phyloP scores from a whole-genome alignment of 2,888 invertebrate species.

The Drosophila rubida region DNA sequence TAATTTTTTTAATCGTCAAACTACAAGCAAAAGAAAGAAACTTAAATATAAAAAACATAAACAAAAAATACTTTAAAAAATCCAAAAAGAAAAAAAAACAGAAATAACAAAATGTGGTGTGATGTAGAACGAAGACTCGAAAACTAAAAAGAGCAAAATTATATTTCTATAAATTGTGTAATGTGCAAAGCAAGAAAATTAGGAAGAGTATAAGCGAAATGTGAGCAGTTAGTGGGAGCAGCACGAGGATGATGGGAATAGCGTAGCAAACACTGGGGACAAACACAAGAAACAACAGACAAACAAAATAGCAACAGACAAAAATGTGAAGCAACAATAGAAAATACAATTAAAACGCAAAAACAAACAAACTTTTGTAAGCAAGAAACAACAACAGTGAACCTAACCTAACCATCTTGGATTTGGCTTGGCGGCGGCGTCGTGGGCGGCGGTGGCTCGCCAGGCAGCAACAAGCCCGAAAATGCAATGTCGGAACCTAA shows the following conservation, averaged over 20 bases:
- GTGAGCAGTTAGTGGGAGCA: conserved; percentile 37
- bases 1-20: conserved; percentile 62
- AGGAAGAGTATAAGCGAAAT: conserved; percentile 6
- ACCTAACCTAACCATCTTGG: too few relatives aligned
- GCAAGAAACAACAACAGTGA: conserved; percentile 32
- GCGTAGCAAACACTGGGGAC: conserved; percentile 63
- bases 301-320: conserved; percentile 42
- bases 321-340: conserved; percentile 73
- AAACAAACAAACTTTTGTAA: conserved; percentile 51
- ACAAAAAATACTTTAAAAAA: conserved; percentile 2
- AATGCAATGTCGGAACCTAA: conserved; percentile 73
- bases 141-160: conserved; percentile 60
- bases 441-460: conserved; percentile 59
- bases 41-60: conserved; percentile 10
- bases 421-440: conserved; percentile 14
- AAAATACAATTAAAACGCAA: conserved; percentile 30
- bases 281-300: conserved; percentile 22
- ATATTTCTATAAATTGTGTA: conserved; percentile 71
- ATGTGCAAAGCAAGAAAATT: conserved; percentile 30
- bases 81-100: conserved; percentile 11
- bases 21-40: conserved; percentile 24
- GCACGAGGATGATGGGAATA: conserved; percentile 36
- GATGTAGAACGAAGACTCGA: conserved; percentile 62
- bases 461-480: conserved; percentile 65
- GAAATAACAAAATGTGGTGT: conserved; percentile 46